A percentile compares a stretch with the other conserved stretches of the same genome.
phyloP scores from a whole-genome alignment of 2,113 vertebrate species.

The Garra rufa region DNA sequence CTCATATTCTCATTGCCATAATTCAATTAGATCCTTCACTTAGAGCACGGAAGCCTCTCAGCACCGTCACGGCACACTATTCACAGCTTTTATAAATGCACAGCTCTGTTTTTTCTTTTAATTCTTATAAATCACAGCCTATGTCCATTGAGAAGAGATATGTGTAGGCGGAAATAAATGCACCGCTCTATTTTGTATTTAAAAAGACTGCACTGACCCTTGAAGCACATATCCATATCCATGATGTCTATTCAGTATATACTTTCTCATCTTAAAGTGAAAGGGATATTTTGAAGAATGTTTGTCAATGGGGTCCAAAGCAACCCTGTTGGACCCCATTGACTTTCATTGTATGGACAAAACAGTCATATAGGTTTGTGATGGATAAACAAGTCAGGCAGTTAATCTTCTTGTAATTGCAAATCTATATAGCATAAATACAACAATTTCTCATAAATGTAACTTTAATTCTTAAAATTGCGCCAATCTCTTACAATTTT shows the following conservation, averaged over 20 bases:
- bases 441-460: no score
- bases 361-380: no score
- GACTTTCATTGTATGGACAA: background rate
- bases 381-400: no score
- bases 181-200: background rate
- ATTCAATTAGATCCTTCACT: constrained; percentile 60
- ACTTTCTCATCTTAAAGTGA: background rate
- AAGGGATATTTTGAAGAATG: background rate
- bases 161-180: background rate
- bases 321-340: background rate
- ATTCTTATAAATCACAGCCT: background rate
- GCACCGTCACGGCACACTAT: background rate
- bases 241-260: background rate
- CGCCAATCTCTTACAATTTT: no score
- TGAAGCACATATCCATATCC: background rate
- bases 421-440: no score
- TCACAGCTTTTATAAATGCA: background rate
- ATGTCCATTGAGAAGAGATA: background rate
- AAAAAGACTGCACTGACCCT: background rate
- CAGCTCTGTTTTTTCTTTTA: background rate
- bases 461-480: background rate
- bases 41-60: constrained; percentile 37
- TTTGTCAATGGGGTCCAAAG: background rate
- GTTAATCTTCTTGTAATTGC: no score
- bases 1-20: constrained; percentile 41